Conservation (phyloP, 2,113 vertebrate genomes). For the Diphyllodes magnificus region DNA sequence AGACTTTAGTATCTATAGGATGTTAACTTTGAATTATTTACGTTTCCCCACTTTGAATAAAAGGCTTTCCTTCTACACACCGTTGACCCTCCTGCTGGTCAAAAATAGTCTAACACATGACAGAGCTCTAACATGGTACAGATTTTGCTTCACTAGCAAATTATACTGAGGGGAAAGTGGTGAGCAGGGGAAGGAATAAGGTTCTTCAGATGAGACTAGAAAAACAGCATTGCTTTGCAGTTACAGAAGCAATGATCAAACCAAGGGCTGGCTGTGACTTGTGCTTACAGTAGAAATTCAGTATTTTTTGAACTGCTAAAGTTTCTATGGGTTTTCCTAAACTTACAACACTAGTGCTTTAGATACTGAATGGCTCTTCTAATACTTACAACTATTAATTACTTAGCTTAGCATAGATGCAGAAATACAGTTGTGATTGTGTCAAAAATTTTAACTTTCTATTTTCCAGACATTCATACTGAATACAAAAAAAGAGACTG, state of each 20-base stretch:
- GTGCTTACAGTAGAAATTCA: neutral
- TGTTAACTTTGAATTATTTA: neutral
- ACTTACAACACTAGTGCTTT: neutral
- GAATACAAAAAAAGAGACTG: neutral
- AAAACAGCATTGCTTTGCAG: neutral
- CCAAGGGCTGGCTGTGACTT: neutral
- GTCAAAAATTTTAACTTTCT: neutral
- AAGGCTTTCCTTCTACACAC: neutral
- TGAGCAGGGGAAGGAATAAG: neutral
- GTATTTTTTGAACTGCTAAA: neutral
- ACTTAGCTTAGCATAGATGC: neutral
- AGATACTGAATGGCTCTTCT: neutral
- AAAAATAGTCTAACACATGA: neutral
- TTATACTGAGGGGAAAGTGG: neutral
- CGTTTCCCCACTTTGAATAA: neutral
- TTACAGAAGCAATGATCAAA: neutral
- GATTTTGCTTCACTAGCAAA: neutral
- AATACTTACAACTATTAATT: neutral
- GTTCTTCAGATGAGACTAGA: neutral
- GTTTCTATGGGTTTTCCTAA: neutral
- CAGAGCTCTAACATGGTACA: neutral
- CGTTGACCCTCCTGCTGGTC: neutral
- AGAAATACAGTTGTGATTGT: neutral
- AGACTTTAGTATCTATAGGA: neutral
- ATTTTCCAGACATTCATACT: neutral